Evolutionary conservation across 2,888 invertebrate genomes (phyloP), one percentile per base, ranked within the genome.

Genomic region (Galerucella nymphaeae): DNA sequence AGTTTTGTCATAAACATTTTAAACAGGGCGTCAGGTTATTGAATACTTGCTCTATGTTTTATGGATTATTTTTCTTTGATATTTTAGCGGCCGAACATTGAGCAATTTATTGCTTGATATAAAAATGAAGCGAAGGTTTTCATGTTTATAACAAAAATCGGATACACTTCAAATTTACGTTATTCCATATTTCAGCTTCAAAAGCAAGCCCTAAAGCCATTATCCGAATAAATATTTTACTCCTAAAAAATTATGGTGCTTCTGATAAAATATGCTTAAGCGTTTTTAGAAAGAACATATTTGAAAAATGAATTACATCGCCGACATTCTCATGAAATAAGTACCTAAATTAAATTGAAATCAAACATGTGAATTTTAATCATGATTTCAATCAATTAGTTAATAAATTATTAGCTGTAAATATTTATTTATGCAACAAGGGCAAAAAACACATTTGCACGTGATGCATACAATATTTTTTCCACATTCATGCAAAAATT

Each of bases 41-140:
- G 9, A 38, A 38, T 38, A 38, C 8, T 38, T 8, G 8, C 30
- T 38, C 30, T 9, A 9, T 9, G 9, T 38, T 38, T 38, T 9
- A 38, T 38, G 30, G 8, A 38, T 9, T 8, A 38, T 38, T 38
- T 38, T 38, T 38, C 8, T 38, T 66, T 66, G 38, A 66, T 38
- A 66, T 55, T 66, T 66, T 66, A 55, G 41, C n/a, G 55, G 13
- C 65, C 55, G 65, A 66, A 66, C 66, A 57, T 58, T 66, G 66
- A 57, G 58, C 58, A 66, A 58, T 58, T 58, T 66, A 66, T 66
- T 66, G 66, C 66, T 55, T 66, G 20, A 41, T 58, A 13, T 41
- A 58, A 66, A 58, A 58, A 58, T 58, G 41, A 16, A 66, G 66
- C 14, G 58, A 66, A 30, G 38, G 55, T 66, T 57, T 66, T 66